Evolutionary conservation across 2,888 invertebrate genomes (phyloP), one percentile per base, ranked within the genome.

Genomic region (Stictocephala bisonia): DNA sequence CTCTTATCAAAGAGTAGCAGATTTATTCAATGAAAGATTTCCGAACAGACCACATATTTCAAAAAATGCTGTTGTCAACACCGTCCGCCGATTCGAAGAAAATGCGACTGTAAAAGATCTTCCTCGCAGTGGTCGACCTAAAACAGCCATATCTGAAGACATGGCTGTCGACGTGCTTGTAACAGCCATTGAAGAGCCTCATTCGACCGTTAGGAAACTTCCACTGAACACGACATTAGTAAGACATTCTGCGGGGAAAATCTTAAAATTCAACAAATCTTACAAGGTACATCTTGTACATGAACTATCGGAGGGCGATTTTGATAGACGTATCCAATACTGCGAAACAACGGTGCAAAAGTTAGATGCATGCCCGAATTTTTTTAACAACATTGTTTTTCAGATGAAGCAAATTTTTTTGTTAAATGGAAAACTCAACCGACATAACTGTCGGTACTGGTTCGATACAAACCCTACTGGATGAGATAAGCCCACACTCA

Each of bases 1-100:
- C 3, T 56, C 56, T 24, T 56, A 56, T 18, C 24, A 56, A 26
- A n/a, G 3, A 15, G 27, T 26, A 9, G 4, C 26, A 27, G 56
- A 56, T 26, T 26, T 56, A 56, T 56, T 56, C 26, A 56, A 56
- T 56, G 27, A 24, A n/a, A 2, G 24, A 26, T 56, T 56, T 56
- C 27, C 27, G 15, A 26, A 56, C 4, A 24, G 56, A 26, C 26
- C 24, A 26, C 56, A n/a, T 9, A 44, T 56, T 26, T 27, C 24
- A 56, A 56, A 56, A 7, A 26, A 24, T 26, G 27, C 20, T 7
- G 56, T 56, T 26, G 56, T 56, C 56, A 56, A 3, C 24, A 56
- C 56, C 27, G 29, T 56, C 15, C 56, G n/a, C 24, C 56, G 56
- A 26, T 56, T 56, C 27, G 56, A 56, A 56, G 27, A 26, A 9